phyloP scores from a whole-genome alignment of 2,888 invertebrate genomes.

The Chrysotoxum bicinctum region DNA sequence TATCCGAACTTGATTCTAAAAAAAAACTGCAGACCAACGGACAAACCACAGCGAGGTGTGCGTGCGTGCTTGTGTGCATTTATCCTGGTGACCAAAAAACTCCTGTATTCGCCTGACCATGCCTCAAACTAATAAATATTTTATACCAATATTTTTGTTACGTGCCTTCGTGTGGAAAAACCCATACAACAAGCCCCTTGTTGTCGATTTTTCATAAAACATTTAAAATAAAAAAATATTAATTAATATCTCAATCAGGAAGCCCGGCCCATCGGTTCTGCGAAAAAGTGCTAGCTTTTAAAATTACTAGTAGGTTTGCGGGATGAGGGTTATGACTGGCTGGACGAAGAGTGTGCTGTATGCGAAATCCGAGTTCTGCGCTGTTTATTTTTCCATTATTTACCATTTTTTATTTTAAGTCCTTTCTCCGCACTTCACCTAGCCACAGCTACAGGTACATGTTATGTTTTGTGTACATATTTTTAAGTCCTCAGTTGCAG shows the following conservation, averaged over 20 bases:
- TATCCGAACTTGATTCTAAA: not conserved
- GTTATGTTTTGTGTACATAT: not conserved
- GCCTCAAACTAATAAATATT: constrained; percentile 9
- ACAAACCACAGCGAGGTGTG: constrained; percentile 14
- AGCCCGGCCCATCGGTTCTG: not conserved
- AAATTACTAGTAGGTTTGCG: constrained; percentile 18
- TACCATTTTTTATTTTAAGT: constrained; percentile 3
- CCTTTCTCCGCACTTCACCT: not conserved
- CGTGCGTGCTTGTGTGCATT: constrained; percentile 16
- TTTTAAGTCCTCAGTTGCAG: not conserved
- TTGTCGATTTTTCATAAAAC: constrained; percentile 31
- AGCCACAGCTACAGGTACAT: not conserved
- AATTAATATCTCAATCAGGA: constrained; percentile 60
- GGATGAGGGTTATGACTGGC: not conserved
- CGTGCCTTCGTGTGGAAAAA: constrained; percentile 36
- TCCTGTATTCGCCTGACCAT: constrained; percentile 28
- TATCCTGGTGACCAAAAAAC: constrained; percentile 22
- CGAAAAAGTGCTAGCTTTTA: constrained; percentile 27
- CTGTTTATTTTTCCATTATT: constrained; percentile 49
- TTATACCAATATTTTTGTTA: constrained; percentile 24
- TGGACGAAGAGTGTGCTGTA: not conserved
- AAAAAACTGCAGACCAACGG: constrained; percentile 2
- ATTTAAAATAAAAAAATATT: constrained; percentile 29
- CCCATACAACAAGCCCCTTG: constrained; percentile 1
- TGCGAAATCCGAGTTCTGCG: constrained; percentile 6